These are phyloP conservation scores for Parotocinclus haroldoi DNA, from an alignment of 2,797 vertebrate genomes.

Conservation along the genomic window DNA sequence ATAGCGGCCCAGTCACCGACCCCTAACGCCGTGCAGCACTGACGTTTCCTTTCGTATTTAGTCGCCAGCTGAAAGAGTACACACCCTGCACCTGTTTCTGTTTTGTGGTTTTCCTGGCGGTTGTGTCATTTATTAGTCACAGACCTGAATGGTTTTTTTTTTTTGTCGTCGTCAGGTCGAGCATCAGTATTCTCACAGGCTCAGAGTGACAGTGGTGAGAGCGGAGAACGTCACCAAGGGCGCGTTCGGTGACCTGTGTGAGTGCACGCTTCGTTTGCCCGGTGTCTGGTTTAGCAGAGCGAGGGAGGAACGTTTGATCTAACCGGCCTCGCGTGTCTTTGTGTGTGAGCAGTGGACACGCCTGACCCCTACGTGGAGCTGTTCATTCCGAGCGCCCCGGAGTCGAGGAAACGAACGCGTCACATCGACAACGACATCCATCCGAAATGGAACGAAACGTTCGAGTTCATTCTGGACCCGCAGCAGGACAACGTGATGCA, in stretches of 20 bases:
- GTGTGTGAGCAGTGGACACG: slow-evolving; percentile 82
- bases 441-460: slow-evolving; percentile 91
- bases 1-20: too few relatives aligned
- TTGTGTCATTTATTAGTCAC: background rate
- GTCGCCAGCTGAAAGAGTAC: too few relatives aligned
- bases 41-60: too few relatives aligned
- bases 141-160: background rate
- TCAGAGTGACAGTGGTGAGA: slow-evolving; percentile 80
- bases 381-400: slow-evolving; percentile 87
- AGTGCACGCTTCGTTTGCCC: slow-evolving; percentile 60
- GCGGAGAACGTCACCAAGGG: slow-evolving; percentile 95
- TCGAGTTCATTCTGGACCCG: slow-evolving; percentile 92
- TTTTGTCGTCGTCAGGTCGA: slow-evolving; percentile 91
- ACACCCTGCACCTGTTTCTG: too few relatives aligned
- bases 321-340: background rate
- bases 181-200: slow-evolving; percentile 91
- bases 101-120: too few relatives aligned
- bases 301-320: too few relatives aligned
- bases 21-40: too few relatives aligned
- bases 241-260: slow-evolving; percentile 88
- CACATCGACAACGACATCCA: slow-evolving; percentile 94
- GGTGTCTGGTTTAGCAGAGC: too few relatives aligned
- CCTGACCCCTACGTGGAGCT: slow-evolving; percentile 97
- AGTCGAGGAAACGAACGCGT: slow-evolving; percentile 89
- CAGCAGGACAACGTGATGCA: slow-evolving; percentile 88